Base-by-base conservation (phyloP, 1,140 invertebrate genomes). In the Zaprionus taronus region DNA sequence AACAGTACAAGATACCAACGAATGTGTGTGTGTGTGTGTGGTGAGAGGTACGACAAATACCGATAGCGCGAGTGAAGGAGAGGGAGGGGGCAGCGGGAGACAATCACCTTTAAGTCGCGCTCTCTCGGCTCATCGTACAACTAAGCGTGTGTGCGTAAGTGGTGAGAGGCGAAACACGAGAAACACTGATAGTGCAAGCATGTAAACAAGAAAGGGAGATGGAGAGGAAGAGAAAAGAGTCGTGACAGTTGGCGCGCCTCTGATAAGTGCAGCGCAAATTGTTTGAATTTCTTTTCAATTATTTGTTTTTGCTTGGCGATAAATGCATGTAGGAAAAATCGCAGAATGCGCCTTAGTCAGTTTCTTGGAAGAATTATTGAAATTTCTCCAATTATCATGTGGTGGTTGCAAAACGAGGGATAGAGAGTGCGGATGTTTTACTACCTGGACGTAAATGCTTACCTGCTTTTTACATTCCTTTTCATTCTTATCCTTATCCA, bases 221-320 rank as follows among this genome's bases (percentile, higher is more conserved):
- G 63, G 51, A 56, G 15, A 17, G 51, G 22, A 56, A 73, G 69
- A 80, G 72, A 68, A 77, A 49, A 57, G 26, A 58, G 31, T 75
- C 60, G 61, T 69, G 83, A 71, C 82, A 87, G 70, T 67, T 78
- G 61, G 68, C 61, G 64, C 67, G 65, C 71, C 74, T 72, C 65
- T 65, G 83, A 78, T 87, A 87, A 89, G 74, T 87, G 84, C 69
- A 81, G 60, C 71, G 71, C 63, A 83, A 87, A 87, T 87, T 71
- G 65, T 80, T 87, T 67, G 58, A 79, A 87, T 87, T 87, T 89
- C 83, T 87, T 84, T 89, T 79, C 73, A 81, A 84, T 83, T 77
- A 83, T 71, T 89, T 87, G 69, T 57, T 53, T 65, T 73, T 69
- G 14, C 53, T 49, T 55, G 61, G 49, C 58, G 82, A 78, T 80